phyloP scores from a whole-genome alignment of 2,113 vertebrate species.

The Brevimyrus niger region DNA sequence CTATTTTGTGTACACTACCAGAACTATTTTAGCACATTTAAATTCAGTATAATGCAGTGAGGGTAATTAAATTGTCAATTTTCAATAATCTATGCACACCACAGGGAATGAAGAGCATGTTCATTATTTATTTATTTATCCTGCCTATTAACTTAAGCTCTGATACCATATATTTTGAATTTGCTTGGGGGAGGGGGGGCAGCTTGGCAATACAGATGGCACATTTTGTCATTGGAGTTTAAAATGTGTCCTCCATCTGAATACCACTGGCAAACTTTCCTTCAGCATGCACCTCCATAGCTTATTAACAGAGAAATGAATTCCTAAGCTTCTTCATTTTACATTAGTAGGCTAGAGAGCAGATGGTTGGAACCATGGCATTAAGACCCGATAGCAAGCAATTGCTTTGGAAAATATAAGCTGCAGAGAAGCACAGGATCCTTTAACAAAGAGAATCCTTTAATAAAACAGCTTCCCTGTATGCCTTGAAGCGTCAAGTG shows the following conservation, averaged over 20 bases:
- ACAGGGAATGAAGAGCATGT: conserved; percentile 1
- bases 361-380: conserved; percentile 4
- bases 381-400: conserved; percentile 7
- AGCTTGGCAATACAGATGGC: conserved; percentile 12
- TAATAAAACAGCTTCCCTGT: neutral
- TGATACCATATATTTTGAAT: conserved; percentile 13
- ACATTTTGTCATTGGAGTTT: neutral
- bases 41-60: conserved; percentile 28
- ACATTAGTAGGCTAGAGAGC: conserved; percentile 14
- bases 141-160: conserved; percentile 25
- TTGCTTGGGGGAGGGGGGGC: neutral
- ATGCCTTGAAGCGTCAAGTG: neutral
- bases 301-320: conserved; percentile 21
- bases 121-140: neutral
- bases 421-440: neutral
- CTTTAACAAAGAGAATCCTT: conserved; percentile 11
- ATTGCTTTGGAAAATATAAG: neutral
- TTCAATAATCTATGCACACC: conserved; percentile 24
- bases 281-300: conserved; percentile 17
- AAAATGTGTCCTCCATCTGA: neutral
- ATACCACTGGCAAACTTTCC: conserved; percentile 13
- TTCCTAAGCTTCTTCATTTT: conserved; percentile 20
- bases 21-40: conserved; percentile 25
- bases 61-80: conserved; percentile 37
- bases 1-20: neutral